Conservation (phyloP, 37 sponge, comb jelly and placozoan species). For the Agelas oroides region DNA sequence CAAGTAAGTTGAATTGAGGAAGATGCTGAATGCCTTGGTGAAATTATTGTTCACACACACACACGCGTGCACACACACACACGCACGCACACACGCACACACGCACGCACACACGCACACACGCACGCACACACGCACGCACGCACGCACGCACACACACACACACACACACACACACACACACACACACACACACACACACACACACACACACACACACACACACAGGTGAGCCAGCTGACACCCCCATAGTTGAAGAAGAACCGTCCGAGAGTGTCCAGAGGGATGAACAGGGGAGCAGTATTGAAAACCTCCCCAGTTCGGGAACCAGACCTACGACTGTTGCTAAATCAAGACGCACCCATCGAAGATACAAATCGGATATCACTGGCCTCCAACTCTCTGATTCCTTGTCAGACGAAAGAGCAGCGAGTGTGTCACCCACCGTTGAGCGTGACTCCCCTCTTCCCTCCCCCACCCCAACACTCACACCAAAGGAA, state of each 20-base stretch:
- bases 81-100: not conserved
- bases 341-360: too few relatives aligned
- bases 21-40: too few relatives aligned
- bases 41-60: too few relatives aligned
- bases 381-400: conserved; percentile 19
- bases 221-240: not conserved
- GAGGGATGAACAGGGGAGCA: too few relatives aligned
- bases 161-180: not conserved
- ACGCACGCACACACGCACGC: conserved; percentile 4
- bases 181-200: conserved; percentile 4
- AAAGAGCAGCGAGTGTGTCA: too few relatives aligned
- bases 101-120: not conserved
- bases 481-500: not conserved
- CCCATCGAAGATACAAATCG: conserved; percentile 30
- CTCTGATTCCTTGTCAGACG: too few relatives aligned
- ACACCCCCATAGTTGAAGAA: not conserved
- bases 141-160: not conserved
- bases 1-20: not conserved
- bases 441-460: too few relatives aligned
- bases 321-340: not conserved
- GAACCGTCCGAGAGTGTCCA: not conserved
- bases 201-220: not conserved
- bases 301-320: not conserved
- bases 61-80: not conserved
- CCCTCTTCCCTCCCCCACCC: not conserved